Evolutionary conservation across 2,113 vertebrate species (phyloP).

Genomic region (Myotis brandtii): DNA sequence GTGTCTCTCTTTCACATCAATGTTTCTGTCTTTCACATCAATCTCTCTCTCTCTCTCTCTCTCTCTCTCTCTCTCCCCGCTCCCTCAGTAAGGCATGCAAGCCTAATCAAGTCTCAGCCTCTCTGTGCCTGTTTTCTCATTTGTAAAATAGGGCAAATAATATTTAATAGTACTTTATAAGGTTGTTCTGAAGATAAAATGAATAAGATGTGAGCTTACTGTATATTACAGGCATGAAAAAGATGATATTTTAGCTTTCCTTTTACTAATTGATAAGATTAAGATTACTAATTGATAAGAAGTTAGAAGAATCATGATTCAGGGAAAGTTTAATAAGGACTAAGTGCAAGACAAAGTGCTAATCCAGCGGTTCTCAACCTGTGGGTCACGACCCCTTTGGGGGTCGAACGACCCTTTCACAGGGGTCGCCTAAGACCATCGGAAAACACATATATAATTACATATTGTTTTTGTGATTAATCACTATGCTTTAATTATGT

Average conservation of each 20-base stretch:
- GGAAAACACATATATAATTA: no score
- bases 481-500: no score
- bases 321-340: not conserved
- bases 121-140: not conserved
- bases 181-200: conserved; percentile 16
- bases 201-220: not conserved
- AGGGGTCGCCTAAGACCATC: no score
- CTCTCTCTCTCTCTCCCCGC: no score
- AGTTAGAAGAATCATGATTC: not conserved
- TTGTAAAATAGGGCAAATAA: not conserved
- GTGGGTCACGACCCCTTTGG: no score
- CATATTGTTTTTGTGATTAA: no score
- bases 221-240: not conserved
- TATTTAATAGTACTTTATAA: not conserved
- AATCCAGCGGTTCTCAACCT: not conserved
- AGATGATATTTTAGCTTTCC: not conserved
- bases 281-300: not conserved
- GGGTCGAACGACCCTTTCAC: no score
- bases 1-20: no score
- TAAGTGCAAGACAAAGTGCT: not conserved
- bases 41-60: no score
- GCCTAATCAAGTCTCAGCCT: not conserved
- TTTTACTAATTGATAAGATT: conserved; percentile 3
- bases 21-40: no score
- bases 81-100: not conserved